Conservation (phyloP, 2,888 invertebrate genomes). For the Cinara cedri region DNA sequence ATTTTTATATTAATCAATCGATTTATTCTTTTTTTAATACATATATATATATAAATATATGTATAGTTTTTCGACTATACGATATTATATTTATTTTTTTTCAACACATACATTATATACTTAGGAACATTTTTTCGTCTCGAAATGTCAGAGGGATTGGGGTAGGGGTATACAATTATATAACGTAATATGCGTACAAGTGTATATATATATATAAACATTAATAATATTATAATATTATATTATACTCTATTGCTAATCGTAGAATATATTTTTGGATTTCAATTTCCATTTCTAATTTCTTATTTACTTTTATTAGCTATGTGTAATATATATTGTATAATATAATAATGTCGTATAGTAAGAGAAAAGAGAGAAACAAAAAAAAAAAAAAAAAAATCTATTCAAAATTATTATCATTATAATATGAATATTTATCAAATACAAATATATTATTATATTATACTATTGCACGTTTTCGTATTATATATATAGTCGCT, state of each 20-base stretch:
- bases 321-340: not conserved
- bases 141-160: not conserved
- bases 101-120: slow-evolving; percentile 3
- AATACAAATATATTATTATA: slow-evolving; percentile 11
- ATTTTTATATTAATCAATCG: too few relatives aligned
- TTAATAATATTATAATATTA: not conserved
- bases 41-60: too few relatives aligned
- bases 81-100: slow-evolving; percentile 18
- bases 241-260: slow-evolving; percentile 32
- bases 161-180: not conserved
- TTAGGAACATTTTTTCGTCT: slow-evolving; percentile 51
- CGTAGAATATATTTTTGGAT: not conserved
- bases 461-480: slow-evolving; percentile 52
- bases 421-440: slow-evolving; percentile 12
- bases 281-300: not conserved
- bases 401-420: too few relatives aligned
- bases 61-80: slow-evolving; percentile 6
- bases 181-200: slow-evolving; percentile 1
- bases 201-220: not conserved
- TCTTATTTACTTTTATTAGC: not conserved
- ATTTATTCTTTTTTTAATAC: too few relatives aligned
- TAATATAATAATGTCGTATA: too few relatives aligned
- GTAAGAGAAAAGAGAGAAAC: not conserved
- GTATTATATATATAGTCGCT: slow-evolving; percentile 16
- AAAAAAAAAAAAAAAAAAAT: slow-evolving; percentile 18